These are phyloP conservation scores for Allygus modestus DNA, from an alignment of 2,888 invertebrate genomes.

Conservation along the genomic window DNA sequence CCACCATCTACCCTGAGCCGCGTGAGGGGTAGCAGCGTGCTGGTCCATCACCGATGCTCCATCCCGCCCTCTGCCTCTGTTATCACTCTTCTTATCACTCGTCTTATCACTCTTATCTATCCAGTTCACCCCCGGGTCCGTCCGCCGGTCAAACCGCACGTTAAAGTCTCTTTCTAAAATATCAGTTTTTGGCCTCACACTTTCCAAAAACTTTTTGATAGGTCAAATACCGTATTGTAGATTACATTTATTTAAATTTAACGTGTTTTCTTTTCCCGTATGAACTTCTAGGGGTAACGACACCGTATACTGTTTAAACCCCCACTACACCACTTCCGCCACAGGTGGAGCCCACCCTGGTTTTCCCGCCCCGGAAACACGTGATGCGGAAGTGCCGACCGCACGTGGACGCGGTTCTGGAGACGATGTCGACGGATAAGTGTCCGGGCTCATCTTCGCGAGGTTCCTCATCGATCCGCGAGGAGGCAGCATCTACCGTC, in stretches of 20 bases:
- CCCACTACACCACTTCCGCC: neutral
- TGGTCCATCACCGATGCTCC: conserved; percentile 53
- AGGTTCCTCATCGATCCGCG: conserved; percentile 48
- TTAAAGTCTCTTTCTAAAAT: conserved; percentile 44
- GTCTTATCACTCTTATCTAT: neutral
- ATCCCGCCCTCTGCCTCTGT: conserved; percentile 41
- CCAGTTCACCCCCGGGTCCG: neutral
- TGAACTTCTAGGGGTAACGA: neutral
- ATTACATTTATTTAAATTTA: neutral
- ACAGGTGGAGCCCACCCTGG: neutral
- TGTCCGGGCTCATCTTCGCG: conserved; percentile 61
- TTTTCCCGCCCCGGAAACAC: neutral
- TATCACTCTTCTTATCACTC: neutral
- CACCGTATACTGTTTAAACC: too few species aligned
- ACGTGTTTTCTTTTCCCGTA: neutral
- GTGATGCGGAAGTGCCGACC: neutral
- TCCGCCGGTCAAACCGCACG: conserved; percentile 35
- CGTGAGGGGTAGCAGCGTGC: conserved; percentile 42
- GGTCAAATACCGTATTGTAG: neutral
- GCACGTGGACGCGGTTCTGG: conserved; percentile 26
- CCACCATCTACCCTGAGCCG: conserved; percentile 48
- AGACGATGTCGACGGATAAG: conserved; percentile 54
- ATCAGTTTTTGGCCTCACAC: neutral
- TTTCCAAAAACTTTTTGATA: neutral
- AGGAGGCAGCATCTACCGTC: conserved; percentile 56